Evolutionary conservation across 2,888 invertebrate species (phyloP).

Genomic region (Acronicta psi): DNA sequence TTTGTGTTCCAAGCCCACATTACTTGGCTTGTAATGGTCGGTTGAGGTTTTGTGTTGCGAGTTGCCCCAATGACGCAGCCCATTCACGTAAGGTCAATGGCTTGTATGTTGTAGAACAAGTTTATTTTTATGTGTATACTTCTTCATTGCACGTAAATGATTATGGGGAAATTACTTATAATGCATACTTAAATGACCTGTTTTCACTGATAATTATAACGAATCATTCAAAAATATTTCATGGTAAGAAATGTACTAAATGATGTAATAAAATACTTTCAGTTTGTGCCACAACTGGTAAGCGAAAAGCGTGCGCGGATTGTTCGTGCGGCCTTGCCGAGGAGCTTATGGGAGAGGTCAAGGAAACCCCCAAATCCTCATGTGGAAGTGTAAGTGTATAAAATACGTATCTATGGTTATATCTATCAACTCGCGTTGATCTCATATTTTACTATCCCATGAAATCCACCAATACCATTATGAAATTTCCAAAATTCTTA

Average conservation of each 20-base stretch:
- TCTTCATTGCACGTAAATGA: conserved; percentile 9
- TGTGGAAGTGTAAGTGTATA: conserved; percentile 96
- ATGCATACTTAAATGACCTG: not conserved
- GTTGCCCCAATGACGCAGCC: conserved; percentile 55
- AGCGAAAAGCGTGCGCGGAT: conserved; percentile 98
- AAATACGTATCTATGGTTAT: too few species aligned
- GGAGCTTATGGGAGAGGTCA: conserved; percentile 92
- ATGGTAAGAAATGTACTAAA: not conserved
- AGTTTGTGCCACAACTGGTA: conserved; percentile 96
- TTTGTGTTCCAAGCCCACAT: conserved; percentile 59
- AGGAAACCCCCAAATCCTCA: conserved; percentile 93
- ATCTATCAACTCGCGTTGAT: too few species aligned
- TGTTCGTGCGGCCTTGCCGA: conserved; percentile 99
- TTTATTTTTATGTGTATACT: conserved; percentile 23
- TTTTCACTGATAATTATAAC: not conserved
- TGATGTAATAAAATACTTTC: conserved; percentile 52
- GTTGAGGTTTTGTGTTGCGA: conserved; percentile 79
- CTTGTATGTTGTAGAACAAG: conserved; percentile 30
- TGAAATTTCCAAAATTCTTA: too few species aligned
- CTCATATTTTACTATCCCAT: too few species aligned
- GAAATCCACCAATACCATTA: too few species aligned
- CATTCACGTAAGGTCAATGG: conserved; percentile 56
- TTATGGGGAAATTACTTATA: not conserved
- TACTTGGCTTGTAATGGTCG: conserved; percentile 23
- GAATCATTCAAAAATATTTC: not conserved